A percentile compares a stretch with the other conserved stretches of the same genome.
Conservation (phyloP, 2,888 invertebrate genomes). For the Sussaba pulchella region DNA sequence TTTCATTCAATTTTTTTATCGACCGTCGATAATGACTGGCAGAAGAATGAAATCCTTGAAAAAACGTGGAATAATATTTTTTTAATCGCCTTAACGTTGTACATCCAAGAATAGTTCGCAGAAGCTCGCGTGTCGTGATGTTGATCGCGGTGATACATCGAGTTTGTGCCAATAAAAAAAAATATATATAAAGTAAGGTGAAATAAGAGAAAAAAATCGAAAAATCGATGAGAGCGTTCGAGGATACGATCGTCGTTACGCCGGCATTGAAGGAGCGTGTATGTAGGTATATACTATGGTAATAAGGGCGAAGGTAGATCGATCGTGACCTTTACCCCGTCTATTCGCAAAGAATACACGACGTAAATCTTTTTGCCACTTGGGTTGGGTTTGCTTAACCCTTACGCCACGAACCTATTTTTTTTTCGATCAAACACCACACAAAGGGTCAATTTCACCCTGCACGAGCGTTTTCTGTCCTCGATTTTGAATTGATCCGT, state of each 20-base stretch:
- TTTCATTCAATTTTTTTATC: constrained; percentile 6
- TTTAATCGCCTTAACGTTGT: constrained; percentile 12
- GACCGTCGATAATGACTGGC: not conserved
- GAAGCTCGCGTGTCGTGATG: constrained; percentile 22
- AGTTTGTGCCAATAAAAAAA: constrained; percentile 21
- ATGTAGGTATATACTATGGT: not conserved
- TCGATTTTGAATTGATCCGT: too few relatives aligned
- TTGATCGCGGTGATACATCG: constrained; percentile 17
- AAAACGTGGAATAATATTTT: constrained; percentile 17
- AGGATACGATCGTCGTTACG: constrained; percentile 28
- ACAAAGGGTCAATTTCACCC: not conserved
- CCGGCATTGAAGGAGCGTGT: not conserved
- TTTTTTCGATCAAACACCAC: too few relatives aligned
- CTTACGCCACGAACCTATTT: too few relatives aligned
- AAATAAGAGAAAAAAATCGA: not conserved
- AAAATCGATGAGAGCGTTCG: constrained; percentile 49
- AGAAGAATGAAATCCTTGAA: not conserved
- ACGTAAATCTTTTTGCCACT: constrained; percentile 45
- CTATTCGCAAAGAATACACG: constrained; percentile 4
- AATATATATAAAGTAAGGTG: too few relatives aligned
- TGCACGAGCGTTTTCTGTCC: too few relatives aligned
- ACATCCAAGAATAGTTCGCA: constrained; percentile 39
- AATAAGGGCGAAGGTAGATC: constrained; percentile 44
- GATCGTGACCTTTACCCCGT: constrained; percentile 56
- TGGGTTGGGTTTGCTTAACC: too few relatives aligned